A percentile compares a stretch with the other conserved stretches of the same genome.
These are phyloP conservation scores for Mormoops blainvillei DNA, from an alignment of 2,113 vertebrate species.

Conservation along the genomic window DNA sequence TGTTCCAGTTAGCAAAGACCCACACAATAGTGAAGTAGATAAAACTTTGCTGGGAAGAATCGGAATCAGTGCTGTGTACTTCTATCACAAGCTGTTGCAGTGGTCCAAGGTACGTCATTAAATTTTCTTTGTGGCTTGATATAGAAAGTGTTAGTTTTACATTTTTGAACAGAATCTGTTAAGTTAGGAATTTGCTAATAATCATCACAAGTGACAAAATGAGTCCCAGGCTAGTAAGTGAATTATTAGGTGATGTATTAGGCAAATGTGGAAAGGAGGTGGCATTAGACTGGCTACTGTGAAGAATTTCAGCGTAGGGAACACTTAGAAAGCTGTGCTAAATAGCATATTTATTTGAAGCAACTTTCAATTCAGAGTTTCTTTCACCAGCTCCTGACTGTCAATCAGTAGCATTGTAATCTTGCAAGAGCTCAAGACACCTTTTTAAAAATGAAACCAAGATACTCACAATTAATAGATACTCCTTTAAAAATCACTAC, in stretches of 20 bases:
- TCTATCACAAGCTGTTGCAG: constrained; percentile 87
- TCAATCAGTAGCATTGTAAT: background rate
- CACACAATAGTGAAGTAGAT: constrained; percentile 75
- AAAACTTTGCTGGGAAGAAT: constrained; percentile 86
- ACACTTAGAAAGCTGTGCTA: background rate
- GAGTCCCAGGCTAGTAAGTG: background rate
- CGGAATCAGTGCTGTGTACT: constrained; percentile 90
- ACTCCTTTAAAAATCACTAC: background rate
- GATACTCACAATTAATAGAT: constrained; percentile 2
- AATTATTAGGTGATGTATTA: background rate
- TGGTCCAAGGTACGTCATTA: constrained; percentile 89
- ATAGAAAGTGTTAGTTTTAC: background rate
- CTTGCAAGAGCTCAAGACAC: background rate
- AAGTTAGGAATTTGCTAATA: background rate
- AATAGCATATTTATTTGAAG: constrained; percentile 10
- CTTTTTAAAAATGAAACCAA: background rate
- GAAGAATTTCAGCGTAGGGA: background rate
- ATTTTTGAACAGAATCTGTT: background rate
- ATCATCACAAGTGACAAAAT: background rate
- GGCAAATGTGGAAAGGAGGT: background rate
- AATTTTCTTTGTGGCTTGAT: background rate
- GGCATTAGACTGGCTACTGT: background rate
- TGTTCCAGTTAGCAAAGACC: constrained; percentile 80
- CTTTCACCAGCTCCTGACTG: background rate
- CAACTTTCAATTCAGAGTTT: background rate